These are phyloP conservation scores for Agonum fuliginosum DNA, from an alignment of 2,888 invertebrate species.

Conservation along the genomic window DNA sequence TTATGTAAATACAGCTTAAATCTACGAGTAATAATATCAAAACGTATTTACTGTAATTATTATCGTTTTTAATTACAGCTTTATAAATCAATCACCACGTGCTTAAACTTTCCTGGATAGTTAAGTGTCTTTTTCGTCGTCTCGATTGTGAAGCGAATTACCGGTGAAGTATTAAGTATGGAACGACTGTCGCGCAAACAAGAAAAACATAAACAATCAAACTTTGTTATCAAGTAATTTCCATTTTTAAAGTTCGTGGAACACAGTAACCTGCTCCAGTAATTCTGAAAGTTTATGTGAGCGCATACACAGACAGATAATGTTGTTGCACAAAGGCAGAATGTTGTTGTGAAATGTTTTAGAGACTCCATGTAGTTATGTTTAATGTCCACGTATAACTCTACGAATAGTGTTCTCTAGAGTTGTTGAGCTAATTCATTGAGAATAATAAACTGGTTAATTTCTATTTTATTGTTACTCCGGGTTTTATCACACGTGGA, in stretches of 20 bases:
- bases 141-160: background rate
- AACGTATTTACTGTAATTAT: too few relatives aligned
- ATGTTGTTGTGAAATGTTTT: conserved; percentile 33
- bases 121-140: background rate
- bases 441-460: conserved; percentile 9
- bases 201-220: conserved; percentile 19
- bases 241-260: conserved; percentile 31
- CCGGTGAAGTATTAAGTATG: background rate
- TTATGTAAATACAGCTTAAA: too few relatives aligned
- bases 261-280: conserved; percentile 14
- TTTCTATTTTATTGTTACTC: conserved; percentile 27
- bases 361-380: conserved; percentile 13
- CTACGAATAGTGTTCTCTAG: background rate
- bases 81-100: too few relatives aligned
- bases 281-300: background rate
- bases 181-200: background rate
- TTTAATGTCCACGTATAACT: conserved; percentile 31
- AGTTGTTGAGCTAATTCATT: conserved; percentile 8
- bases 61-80: too few relatives aligned
- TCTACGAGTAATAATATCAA: too few relatives aligned
- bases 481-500: too few relatives aligned
- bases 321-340: conserved; percentile 26
- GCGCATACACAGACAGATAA: conserved; percentile 8
- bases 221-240: conserved; percentile 35
- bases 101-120: too few relatives aligned